Percentiles rank a stretch among this genome's conserved stretches.
phyloP scores from a whole-genome alignment of 2,797 vertebrate species.

The Buphagus erythrorhynchus region DNA sequence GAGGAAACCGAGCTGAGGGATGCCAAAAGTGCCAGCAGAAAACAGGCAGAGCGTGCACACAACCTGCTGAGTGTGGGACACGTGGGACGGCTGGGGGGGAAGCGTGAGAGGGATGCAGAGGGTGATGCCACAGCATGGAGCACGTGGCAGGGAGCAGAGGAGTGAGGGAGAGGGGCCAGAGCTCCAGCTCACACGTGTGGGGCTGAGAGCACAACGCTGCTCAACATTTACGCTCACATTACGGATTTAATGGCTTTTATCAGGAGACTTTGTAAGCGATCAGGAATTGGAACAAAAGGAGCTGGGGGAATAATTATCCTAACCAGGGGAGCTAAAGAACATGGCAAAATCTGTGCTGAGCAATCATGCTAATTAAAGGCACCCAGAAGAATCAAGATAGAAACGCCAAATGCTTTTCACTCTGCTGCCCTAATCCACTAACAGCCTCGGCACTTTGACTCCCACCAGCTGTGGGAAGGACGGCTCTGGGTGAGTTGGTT shows the following conservation, averaged over 20 bases:
- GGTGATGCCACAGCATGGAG: background rate
- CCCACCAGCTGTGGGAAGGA: constrained; percentile 45
- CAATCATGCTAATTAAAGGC: constrained; percentile 74
- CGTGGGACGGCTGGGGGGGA: background rate
- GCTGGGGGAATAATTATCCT: constrained; percentile 61
- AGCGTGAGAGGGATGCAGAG: background rate
- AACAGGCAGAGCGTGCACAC: background rate
- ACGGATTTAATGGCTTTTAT: constrained; percentile 69
- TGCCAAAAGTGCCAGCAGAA: background rate
- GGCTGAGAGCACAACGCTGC: background rate
- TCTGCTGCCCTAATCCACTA: constrained; percentile 63
- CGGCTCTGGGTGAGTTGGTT: background rate
- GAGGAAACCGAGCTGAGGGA: background rate
- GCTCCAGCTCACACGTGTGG: background rate
- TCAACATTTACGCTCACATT: constrained; percentile 20
- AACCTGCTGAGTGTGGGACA: background rate
- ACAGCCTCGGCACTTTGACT: constrained; percentile 45
- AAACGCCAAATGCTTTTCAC: constrained; percentile 68
- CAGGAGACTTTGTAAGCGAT: constrained; percentile 64
- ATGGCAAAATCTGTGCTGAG: constrained; percentile 11
- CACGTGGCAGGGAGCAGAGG: constrained; percentile 31
- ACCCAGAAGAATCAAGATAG: constrained; percentile 69
- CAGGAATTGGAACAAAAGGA: constrained; percentile 69
- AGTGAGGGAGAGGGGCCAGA: background rate
- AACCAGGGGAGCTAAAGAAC: constrained; percentile 50